Evolutionary conservation across 30 jellyfish, hydroid and myxozoan species (phyloP), one percentile per base, ranked within the genome.

Genomic region (Rhopilema esculentum): DNA sequence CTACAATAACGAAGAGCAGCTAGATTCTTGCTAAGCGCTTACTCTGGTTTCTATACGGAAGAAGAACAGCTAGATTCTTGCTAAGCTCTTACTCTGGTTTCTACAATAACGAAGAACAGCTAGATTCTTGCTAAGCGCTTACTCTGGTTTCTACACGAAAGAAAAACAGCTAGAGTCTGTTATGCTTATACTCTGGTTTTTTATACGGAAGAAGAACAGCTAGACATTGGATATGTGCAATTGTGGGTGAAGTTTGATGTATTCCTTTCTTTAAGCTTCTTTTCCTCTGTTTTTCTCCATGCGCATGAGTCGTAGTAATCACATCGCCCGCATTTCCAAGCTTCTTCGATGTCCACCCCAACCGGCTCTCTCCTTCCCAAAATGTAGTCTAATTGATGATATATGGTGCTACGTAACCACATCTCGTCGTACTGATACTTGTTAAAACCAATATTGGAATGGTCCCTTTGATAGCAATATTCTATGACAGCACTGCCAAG

Each of bases 331-430:
- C 96, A 88, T 40, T 88, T 88, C 90, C 91, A 88, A 0, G 96
- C 96, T 8, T 88, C 96, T 64, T 88, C 96, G 25, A 88, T 88
- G 26, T 88, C 96, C 7, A 88, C 96, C 18, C 96, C 96, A 69
- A n/a, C 32, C 29, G 91, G 80, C 49, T 31, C 18, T 31, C 91
- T 28, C 4, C 33, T 79, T 30, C 96, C 96, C 27, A 50, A 22
- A 26, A 82, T 49, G 40, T 51, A 88, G 1, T 31, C 50, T 51
- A 62, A 69, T 29, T 68, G 87, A 30, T 78, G 51, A 27, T 24
- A 50, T 49, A 79, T 4, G 6, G 49, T 20, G 20, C 33, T 32
- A 27, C 30, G 16, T 80, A 88, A 49, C 72, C 83, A 52, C 1
- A 7, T 22, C 51, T 77, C 90, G 50, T 88, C 69, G 67, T 72